phyloP scores from a whole-genome alignment of 2,113 vertebrate genomes.

The Amphiprion percula region DNA sequence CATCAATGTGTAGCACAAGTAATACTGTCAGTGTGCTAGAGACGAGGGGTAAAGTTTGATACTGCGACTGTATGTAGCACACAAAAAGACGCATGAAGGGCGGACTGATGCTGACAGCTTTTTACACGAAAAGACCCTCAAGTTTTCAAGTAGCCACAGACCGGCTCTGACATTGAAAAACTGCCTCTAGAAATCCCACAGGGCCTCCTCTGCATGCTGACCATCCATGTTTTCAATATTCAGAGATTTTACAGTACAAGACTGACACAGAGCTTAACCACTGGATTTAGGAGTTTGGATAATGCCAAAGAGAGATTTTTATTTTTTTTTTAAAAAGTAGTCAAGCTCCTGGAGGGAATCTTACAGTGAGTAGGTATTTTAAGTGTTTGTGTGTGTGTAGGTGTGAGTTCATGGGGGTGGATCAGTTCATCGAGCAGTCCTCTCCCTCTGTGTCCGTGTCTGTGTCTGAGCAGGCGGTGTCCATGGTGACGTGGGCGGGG shows the following conservation, averaged over 20 bases:
- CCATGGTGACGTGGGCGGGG: slow-evolving; percentile 84
- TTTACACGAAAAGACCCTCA: slow-evolving; percentile 35
- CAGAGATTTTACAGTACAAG: slow-evolving; percentile 64
- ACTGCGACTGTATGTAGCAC: slow-evolving; percentile 35
- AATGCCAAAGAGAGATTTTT: slow-evolving; percentile 68
- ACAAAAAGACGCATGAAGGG: slow-evolving; percentile 36
- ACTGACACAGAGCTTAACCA: slow-evolving; percentile 74
- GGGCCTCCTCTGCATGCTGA: slow-evolving; percentile 51
- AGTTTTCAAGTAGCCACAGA: slow-evolving; percentile 55
- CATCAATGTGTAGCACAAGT: slow-evolving; percentile 46
- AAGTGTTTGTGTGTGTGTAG: slow-evolving; percentile 51
- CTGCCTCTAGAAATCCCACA: slow-evolving; percentile 26
- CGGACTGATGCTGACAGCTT: slow-evolving; percentile 40
- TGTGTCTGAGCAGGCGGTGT: slow-evolving; percentile 91
- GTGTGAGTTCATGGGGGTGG: slow-evolving; percentile 35
- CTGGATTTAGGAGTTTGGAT: slow-evolving; percentile 72
- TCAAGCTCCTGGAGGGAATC: slow-evolving; percentile 76
- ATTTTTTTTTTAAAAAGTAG: slow-evolving; percentile 55
- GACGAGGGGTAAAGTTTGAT: slow-evolving; percentile 12
- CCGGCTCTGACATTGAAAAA: slow-evolving; percentile 45
- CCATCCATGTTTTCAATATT: slow-evolving; percentile 52
- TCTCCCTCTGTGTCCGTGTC: slow-evolving; percentile 95
- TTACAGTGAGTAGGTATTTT: slow-evolving; percentile 75
- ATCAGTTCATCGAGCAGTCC: slow-evolving; percentile 92
- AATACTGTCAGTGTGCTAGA: slow-evolving; percentile 56